These are phyloP conservation scores for Halictus rubicundus DNA, from an alignment of 1,140 invertebrate genomes.

Conservation along the genomic window DNA sequence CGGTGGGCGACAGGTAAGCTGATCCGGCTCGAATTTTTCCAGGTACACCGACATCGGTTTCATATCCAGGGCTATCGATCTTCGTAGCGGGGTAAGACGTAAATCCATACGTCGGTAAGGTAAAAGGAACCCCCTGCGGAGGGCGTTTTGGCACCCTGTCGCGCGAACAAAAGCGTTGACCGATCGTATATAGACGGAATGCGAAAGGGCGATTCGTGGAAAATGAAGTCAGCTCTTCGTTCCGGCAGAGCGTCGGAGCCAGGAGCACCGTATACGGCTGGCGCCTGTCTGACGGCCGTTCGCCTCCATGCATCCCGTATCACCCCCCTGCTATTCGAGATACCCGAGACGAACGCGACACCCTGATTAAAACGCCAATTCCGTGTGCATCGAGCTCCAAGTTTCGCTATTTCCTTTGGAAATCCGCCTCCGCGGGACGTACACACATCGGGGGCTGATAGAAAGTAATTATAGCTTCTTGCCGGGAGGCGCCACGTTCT, in stretches of 20 bases:
- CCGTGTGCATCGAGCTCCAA: conserved; percentile 57
- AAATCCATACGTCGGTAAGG: conserved; percentile 22
- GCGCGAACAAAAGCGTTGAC: conserved; percentile 59
- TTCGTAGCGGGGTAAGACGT: conserved; percentile 36
- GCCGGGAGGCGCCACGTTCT: background rate
- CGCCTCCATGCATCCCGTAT: conserved; percentile 43
- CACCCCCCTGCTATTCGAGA: conserved; percentile 40
- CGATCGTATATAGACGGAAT: conserved; percentile 51
- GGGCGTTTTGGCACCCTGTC: conserved; percentile 61
- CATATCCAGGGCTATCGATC: conserved; percentile 45
- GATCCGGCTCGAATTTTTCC: background rate
- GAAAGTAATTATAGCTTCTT: conserved; percentile 62
- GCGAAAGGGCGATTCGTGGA: conserved; percentile 62
- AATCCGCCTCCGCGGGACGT: conserved; percentile 34
- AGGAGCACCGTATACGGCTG: conserved; percentile 57
- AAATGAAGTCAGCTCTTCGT: conserved; percentile 66
- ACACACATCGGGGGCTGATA: conserved; percentile 52
- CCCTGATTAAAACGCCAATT: conserved; percentile 73
- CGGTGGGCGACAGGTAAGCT: background rate
- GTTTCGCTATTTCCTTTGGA: conserved; percentile 46
- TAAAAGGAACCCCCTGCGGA: conserved; percentile 35
- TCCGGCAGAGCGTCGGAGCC: conserved; percentile 55
- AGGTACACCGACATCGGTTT: conserved; percentile 10
- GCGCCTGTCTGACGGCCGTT: conserved; percentile 70
- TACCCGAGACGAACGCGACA: conserved; percentile 69